Evolutionary conservation across 30 jellyfish, hydroid and myxozoan species (phyloP).

Genomic region (Turritopsis dohrnii): DNA sequence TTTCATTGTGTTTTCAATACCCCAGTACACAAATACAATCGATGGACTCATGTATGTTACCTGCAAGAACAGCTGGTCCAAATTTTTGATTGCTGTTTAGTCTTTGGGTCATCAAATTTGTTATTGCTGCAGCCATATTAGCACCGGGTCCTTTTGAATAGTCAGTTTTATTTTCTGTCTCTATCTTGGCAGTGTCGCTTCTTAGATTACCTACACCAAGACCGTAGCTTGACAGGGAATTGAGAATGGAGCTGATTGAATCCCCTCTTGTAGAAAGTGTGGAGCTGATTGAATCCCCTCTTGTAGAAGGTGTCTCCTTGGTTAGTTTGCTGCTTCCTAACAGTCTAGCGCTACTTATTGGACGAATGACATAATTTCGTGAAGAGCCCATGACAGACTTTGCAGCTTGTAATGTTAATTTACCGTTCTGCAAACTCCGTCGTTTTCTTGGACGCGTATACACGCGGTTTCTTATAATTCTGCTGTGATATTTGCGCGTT

Average conservation of each 20-base stretch:
- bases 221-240: background rate
- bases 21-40: too few species aligned
- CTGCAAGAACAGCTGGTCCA: conserved; percentile 15
- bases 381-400: conserved; percentile 1
- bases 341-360: conserved; percentile 14
- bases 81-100: background rate
- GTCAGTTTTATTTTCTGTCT: background rate
- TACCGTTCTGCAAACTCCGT: background rate
- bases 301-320: background rate
- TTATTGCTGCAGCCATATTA: conserved; percentile 23
- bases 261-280: background rate
- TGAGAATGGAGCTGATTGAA: background rate
- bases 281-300: background rate
- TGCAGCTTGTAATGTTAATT: background rate
- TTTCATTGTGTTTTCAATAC: too few species aligned
- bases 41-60: background rate
- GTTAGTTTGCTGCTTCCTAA: background rate
- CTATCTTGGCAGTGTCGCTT: background rate
- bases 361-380: conserved; percentile 28
- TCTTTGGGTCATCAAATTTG: conserved; percentile 11
- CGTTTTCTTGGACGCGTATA: background rate
- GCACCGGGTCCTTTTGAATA: background rate
- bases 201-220: background rate
- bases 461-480: background rate
- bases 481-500: background rate